Evolutionary conservation across 35 echinoderm and acorn worm genomes (phyloP).

Genomic region (Lytechinus pictus): DNA sequence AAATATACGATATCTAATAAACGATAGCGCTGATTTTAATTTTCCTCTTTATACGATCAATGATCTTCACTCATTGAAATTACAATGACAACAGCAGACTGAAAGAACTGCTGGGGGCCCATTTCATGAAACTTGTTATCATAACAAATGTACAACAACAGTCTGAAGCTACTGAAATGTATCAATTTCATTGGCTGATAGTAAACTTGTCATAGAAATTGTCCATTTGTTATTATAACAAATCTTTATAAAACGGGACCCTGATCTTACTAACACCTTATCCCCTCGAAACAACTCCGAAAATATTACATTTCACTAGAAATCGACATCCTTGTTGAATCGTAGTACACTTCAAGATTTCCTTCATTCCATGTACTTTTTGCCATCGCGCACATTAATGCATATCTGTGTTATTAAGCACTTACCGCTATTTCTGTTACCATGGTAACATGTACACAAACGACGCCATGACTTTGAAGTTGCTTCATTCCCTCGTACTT

Average conservation of each 20-base stretch:
- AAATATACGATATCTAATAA: neutral
- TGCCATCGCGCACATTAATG: neutral
- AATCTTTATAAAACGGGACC: no score
- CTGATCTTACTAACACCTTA: no score
- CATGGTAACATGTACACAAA: neutral
- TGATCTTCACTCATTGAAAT: neutral
- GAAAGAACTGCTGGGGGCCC: no score
- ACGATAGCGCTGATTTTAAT: neutral
- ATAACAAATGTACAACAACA: no score
- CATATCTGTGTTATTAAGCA: neutral
- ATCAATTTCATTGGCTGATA: no score
- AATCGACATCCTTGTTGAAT: no score
- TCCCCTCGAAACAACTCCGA: no score
- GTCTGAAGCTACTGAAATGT: no score
- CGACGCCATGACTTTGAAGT: neutral
- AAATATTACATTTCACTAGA: no score
- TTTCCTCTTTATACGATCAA: neutral
- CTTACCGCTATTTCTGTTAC: constrained; percentile 1
- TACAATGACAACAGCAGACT: neutral
- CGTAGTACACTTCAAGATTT: neutral
- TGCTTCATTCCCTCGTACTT: neutral
- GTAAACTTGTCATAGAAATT: no score
- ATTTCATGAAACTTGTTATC: no score
- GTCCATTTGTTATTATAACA: no score
- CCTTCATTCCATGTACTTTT: neutral